Conservation (phyloP, 2,797 vertebrate species). For the Channallabes apus region DNA sequence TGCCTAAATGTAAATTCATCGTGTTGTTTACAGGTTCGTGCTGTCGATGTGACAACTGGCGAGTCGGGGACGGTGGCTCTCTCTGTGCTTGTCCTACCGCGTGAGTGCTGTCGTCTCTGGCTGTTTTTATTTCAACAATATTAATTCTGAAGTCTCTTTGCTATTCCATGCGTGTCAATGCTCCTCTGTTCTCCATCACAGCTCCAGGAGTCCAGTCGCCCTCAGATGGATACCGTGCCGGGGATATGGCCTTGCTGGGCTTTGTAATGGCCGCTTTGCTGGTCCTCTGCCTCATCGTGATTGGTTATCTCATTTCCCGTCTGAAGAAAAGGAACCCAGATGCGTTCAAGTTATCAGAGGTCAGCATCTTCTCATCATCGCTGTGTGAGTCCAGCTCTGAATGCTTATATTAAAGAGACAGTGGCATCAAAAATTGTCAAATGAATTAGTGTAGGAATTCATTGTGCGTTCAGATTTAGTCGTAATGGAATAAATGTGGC, state of each 20-base stretch:
- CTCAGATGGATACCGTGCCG: constrained; percentile 68
- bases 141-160: background rate
- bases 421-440: background rate
- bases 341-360: constrained; percentile 70
- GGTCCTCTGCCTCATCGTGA: constrained; percentile 76
- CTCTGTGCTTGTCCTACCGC: constrained; percentile 74
- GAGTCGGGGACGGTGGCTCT: constrained; percentile 74
- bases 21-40: constrained; percentile 66
- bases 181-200: constrained; percentile 42
- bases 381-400: constrained; percentile 62
- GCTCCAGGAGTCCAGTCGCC: constrained; percentile 67
- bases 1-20: background rate
- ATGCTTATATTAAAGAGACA: constrained; percentile 46
- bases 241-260: constrained; percentile 85
- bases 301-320: constrained; percentile 77
- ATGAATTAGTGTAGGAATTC: constrained; percentile 33
- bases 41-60: constrained; percentile 68
- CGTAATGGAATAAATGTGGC: background rate
- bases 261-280: constrained; percentile 81
- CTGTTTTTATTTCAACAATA: background rate
- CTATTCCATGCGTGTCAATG: background rate
- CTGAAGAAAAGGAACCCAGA: constrained; percentile 70
- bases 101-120: constrained; percentile 56
- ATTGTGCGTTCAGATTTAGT: background rate
- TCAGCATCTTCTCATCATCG: constrained; percentile 62